A percentile compares a stretch with the other conserved stretches of the same genome.
Evolutionary conservation across 2,797 vertebrate species (phyloP).

Genomic region (Lindbergichthys nudifrons): DNA sequence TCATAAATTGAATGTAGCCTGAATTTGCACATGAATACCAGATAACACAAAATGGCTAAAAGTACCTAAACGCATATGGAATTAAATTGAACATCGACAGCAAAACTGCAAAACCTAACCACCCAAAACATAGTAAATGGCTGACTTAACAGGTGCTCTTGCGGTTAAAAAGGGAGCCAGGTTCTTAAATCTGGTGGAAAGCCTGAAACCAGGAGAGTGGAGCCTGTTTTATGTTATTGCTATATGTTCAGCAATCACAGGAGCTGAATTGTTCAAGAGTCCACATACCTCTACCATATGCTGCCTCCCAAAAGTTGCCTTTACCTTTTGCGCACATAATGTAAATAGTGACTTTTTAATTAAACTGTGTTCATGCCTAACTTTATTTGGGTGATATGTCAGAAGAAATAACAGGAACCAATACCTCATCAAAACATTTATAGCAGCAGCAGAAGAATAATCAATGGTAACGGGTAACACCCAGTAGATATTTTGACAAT

Average conservation of each 20-base stretch:
- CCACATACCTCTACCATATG: not conserved
- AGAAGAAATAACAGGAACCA: too few relatives aligned
- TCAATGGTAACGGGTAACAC: too few relatives aligned
- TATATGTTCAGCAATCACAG: not conserved
- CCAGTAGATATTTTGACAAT: too few relatives aligned
- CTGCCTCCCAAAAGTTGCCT: not conserved
- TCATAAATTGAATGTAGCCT: not conserved
- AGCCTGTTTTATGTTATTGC: not conserved
- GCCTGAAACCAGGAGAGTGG: not conserved
- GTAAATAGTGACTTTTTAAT: slow-evolving; percentile 9
- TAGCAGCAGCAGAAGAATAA: too few relatives aligned
- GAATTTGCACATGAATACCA: not conserved
- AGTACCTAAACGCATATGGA: not conserved
- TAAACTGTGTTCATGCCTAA: not conserved
- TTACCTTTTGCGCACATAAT: not conserved
- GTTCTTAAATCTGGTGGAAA: slow-evolving; percentile 1
- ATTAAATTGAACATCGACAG: not conserved
- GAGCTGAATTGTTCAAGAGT: not conserved
- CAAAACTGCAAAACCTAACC: not conserved
- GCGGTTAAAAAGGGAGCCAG: slow-evolving; percentile 11
- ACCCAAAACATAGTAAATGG: not conserved
- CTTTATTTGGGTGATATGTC: too few relatives aligned
- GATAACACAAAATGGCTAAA: not conserved
- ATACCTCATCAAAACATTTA: too few relatives aligned
- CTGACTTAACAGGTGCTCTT: not conserved